A percentile compares a stretch with the other conserved stretches of the same genome.
These are phyloP conservation scores for Dugesia japonica DNA, from an alignment of 2,888 invertebrate genomes.

Conservation along the genomic window DNA sequence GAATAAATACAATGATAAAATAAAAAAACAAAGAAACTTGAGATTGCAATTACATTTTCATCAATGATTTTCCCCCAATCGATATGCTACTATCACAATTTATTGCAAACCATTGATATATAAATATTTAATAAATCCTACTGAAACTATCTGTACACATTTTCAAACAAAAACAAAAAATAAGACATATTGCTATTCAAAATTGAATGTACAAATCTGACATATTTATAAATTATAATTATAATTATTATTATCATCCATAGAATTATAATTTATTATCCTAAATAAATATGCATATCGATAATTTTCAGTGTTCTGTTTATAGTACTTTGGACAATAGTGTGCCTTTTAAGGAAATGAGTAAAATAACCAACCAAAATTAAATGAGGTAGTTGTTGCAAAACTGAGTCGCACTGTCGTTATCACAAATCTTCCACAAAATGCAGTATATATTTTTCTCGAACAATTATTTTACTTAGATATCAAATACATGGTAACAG, in stretches of 20 bases:
- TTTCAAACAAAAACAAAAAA: not conserved
- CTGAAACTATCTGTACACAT: conserved; percentile 5
- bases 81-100: not conserved
- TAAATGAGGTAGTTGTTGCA: no score
- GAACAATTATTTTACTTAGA: no score
- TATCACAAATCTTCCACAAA: no score
- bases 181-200: not conserved
- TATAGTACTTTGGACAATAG: no score
- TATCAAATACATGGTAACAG: no score
- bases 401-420: no score
- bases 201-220: conserved; percentile 5
- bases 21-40: not conserved
- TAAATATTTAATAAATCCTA: not conserved
- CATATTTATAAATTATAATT: not conserved
- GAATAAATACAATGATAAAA: not conserved
- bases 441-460: no score
- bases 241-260: no score
- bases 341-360: no score
- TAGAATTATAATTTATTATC: not conserved
- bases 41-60: not conserved
- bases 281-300: no score
- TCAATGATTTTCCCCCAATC: not conserved
- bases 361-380: no score
- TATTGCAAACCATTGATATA: not conserved
- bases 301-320: no score